Evolutionary conservation across 2,113 vertebrate genomes (phyloP).

Genomic region (Crotalus helleri): DNA sequence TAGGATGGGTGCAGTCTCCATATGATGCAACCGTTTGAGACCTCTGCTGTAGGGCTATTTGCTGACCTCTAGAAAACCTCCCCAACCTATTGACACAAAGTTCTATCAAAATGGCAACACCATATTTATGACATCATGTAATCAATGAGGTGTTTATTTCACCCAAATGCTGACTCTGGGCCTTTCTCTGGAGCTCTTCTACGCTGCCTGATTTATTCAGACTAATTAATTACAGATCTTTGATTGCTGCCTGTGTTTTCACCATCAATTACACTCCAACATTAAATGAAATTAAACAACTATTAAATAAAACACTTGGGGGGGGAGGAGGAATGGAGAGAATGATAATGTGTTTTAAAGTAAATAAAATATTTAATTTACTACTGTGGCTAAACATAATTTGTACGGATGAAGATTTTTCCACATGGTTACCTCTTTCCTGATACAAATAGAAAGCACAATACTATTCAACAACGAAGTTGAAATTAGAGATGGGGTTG

Average conservation of each 20-base stretch:
- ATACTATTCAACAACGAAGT: constrained; percentile 69
- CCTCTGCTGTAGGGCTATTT: neutral
- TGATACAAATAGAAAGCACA: constrained; percentile 71
- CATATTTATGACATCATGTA: neutral
- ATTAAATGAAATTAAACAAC: neutral
- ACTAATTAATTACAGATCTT: neutral
- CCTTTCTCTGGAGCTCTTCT: neutral
- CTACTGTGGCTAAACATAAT: constrained; percentile 42
- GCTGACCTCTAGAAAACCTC: neutral
- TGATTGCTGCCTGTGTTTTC: neutral
- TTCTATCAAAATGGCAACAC: neutral
- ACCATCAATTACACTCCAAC: constrained; percentile 15
- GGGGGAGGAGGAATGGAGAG: neutral
- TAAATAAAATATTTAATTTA: constrained; percentile 17
- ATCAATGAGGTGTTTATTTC: neutral
- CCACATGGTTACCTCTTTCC: constrained; percentile 64
- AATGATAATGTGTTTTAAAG: neutral
- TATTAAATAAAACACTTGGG: neutral
- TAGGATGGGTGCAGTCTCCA: too few species aligned
- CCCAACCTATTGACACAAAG: neutral
- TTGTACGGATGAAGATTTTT: constrained; percentile 64
- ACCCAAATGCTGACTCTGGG: neutral
- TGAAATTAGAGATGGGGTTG: constrained; percentile 71
- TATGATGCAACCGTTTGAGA: too few species aligned
- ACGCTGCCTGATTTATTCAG: neutral